phyloP scores from a whole-genome alignment of 2,797 vertebrate genomes.

The Knipowitschia caucasica region DNA sequence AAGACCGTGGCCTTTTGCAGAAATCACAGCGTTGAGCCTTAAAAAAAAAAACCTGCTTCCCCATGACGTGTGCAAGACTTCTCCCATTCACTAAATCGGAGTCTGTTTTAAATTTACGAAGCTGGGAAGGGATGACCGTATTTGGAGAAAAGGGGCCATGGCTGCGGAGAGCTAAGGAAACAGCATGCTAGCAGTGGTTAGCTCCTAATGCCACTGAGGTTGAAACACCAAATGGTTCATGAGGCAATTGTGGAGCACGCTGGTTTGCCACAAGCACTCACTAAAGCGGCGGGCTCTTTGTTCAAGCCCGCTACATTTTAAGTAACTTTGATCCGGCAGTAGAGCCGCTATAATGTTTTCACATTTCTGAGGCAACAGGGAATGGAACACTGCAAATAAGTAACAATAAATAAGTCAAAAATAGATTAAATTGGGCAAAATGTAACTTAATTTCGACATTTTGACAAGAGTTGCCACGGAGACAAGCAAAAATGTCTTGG shows the following conservation, averaged over 20 bases:
- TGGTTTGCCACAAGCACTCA: not conserved
- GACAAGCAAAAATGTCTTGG: no score
- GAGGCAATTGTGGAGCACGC: not conserved
- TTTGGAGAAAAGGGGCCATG: not conserved
- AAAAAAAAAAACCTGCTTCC: not conserved
- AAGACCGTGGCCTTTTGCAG: not conserved
- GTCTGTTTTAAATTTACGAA: constrained; percentile 6
- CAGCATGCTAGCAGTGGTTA: not conserved
- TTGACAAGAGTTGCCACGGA: no score
- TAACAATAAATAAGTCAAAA: no score
- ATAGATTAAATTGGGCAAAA: no score
- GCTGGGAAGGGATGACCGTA: not conserved
- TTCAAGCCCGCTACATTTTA: not conserved
- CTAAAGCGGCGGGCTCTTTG: not conserved
- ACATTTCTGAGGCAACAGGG: no score
- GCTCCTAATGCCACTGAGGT: constrained; percentile 2
- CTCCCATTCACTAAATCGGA: constrained; percentile 5
- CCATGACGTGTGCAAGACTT: constrained; percentile 1
- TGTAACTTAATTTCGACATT: no score
- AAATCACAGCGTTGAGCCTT: not conserved
- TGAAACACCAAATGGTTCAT: constrained; percentile 6
- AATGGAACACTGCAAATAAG: no score
- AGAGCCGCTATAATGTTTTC: not conserved
- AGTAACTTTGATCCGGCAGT: not conserved
- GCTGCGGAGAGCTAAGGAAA: not conserved